Evolutionary conservation across 1,140 invertebrate genomes (phyloP), one percentile per base, ranked within the genome.

Genomic region (Heliconius hewitsoni): DNA sequence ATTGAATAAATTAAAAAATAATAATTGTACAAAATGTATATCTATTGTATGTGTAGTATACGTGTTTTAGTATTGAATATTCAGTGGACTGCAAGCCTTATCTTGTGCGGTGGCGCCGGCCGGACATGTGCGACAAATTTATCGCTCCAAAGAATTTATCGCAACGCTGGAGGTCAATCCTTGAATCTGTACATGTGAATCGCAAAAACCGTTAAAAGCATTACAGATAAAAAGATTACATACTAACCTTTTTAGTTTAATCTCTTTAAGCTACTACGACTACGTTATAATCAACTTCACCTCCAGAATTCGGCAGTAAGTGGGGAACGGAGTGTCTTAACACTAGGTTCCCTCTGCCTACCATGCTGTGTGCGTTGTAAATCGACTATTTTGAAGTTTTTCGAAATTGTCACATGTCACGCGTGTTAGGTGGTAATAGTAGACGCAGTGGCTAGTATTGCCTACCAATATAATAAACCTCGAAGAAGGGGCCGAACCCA

Each of bases 151-250:
- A 82, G 71, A 73, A 83, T 83, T 87, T 86, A 88, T 85, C 85
- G 72, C 83, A 73, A 82, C 84, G 79, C 80, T 84, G 84, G 84
- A 87, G 86, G 86, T 85, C 87, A 84, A 75, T 81, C 34, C 39
- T 70, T 52, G 77, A 73, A 46, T 74, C 50, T 66, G 74, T 27
- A 66, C 11, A 66, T 66, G 60, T 66, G 60, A 66, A 66, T 66
- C 60, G 60, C 60, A 66, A 66, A 66, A 66, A 66, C 23, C 60
- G 60, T 66, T 66, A 66, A 66, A 66, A 66, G 60, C 23, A 66
- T 66, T 66, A 66, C 60, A 66, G 23, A 66, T 66, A 66, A 66
- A 66, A 66, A 66, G 60, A 66, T 66, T 66, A 66, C 23, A 66
- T 66, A 30, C 60, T 66, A 66, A 66, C 60, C 60, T 66, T 66